These are phyloP conservation scores for Heliconius congener DNA, from an alignment of 1,140 invertebrate genomes.

Conservation along the genomic window DNA sequence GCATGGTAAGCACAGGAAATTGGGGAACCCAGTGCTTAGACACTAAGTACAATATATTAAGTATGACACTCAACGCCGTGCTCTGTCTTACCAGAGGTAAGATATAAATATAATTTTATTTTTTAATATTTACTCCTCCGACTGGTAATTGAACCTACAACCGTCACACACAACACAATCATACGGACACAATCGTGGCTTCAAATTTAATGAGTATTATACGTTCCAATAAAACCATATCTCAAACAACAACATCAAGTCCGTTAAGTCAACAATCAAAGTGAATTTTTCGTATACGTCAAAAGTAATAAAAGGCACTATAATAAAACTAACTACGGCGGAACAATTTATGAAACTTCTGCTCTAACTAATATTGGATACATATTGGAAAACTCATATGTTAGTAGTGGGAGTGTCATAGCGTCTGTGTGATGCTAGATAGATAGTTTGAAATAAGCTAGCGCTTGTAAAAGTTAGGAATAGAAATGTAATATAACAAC, in stretches of 20 bases:
- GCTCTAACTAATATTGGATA: conserved; percentile 38
- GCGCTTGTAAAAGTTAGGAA: background rate
- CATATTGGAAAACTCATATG: conserved; percentile 34
- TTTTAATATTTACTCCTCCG: background rate
- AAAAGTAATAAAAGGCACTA: conserved; percentile 27
- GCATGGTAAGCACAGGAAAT: no score
- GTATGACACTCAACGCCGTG: no score
- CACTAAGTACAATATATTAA: no score
- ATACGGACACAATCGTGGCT: background rate
- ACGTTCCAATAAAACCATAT: background rate
- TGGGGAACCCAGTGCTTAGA: no score
- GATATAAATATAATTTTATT: background rate
- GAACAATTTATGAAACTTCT: conserved; percentile 39
- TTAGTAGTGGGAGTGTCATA: conserved; percentile 11
- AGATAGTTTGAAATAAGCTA: background rate
- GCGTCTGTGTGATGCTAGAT: background rate
- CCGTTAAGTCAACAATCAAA: background rate
- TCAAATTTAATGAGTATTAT: no score
- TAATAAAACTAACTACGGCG: conserved; percentile 34
- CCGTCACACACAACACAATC: background rate
- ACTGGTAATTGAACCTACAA: background rate
- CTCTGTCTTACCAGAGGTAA: no score
- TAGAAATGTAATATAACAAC: no score
- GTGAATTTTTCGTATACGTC: conserved; percentile 28
- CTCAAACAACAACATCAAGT: background rate